A percentile compares a stretch with the other conserved stretches of the same genome.
phyloP scores from a whole-genome alignment of 1,140 invertebrate species.

The Gryllus bimaculatus region DNA sequence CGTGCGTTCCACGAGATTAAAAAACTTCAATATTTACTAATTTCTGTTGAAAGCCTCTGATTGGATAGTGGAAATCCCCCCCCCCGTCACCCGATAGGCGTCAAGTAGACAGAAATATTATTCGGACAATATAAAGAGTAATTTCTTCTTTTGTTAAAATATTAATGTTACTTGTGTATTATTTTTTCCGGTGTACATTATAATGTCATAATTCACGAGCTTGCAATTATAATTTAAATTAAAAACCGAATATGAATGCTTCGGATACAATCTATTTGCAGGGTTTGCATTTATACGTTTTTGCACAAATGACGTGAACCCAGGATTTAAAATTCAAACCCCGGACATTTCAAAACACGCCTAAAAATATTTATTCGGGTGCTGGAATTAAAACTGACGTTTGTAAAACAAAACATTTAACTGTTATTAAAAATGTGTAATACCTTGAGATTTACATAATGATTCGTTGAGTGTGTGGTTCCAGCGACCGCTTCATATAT shows the following conservation, averaged over 20 bases:
- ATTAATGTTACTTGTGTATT: too few species aligned
- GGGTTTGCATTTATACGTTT: not conserved
- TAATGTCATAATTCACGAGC: too few species aligned
- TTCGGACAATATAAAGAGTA: too few species aligned
- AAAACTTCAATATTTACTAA: too few species aligned
- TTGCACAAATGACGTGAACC: not conserved
- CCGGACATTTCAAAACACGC: not conserved
- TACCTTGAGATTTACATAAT: constrained; percentile 1
- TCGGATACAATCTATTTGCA: not conserved
- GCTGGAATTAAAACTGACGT: not conserved
- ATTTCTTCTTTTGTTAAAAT: too few species aligned
- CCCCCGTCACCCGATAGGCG: too few species aligned
- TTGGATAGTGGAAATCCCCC: too few species aligned
- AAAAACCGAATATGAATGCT: not conserved
- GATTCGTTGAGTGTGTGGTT: not conserved
- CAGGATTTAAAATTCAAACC: not conserved
- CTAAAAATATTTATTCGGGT: not conserved
- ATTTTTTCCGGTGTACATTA: too few species aligned
- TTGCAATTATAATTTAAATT: not conserved
- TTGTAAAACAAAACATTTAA: not conserved
- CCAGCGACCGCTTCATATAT: not conserved
- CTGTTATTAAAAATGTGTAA: not conserved
- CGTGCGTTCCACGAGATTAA: too few species aligned
- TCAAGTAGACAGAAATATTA: too few species aligned
- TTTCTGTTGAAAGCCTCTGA: too few species aligned